phyloP scores from a whole-genome alignment of 1,140 invertebrate genomes.

The Saccostrea glomerata region DNA sequence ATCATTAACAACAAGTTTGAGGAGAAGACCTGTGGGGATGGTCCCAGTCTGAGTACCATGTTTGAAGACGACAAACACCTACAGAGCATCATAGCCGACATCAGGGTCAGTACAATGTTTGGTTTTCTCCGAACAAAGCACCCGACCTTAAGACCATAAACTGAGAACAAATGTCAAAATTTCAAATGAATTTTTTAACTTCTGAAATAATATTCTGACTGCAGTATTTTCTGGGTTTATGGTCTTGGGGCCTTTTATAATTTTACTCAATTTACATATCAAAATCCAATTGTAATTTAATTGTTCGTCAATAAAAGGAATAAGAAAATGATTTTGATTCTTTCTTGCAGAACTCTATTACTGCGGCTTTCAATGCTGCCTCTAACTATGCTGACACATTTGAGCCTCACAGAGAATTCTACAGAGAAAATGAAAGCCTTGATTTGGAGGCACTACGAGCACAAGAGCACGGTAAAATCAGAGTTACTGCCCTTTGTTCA shows the following conservation, averaged over 20 bases:
- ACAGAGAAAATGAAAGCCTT: slow-evolving; percentile 84
- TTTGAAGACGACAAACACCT: slow-evolving; percentile 84
- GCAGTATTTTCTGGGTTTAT: not conserved
- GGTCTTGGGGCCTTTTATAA: too few relatives aligned
- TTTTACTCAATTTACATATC: too few relatives aligned
- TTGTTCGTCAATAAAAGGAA: too few relatives aligned
- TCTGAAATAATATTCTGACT: too few relatives aligned
- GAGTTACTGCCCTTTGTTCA: not conserved
- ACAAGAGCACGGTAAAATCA: slow-evolving; percentile 74
- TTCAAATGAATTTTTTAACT: too few relatives aligned
- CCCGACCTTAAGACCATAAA: too few relatives aligned
- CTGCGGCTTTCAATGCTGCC: slow-evolving; percentile 83
- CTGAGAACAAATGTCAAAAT: too few relatives aligned
- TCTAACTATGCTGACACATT: slow-evolving; percentile 85
- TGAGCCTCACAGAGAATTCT: slow-evolving; percentile 84
- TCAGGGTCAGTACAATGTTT: slow-evolving; percentile 66
- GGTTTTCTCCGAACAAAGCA: not conserved
- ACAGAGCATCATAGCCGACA: slow-evolving; percentile 79
- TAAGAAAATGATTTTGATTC: not conserved
- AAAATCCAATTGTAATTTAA: too few relatives aligned
- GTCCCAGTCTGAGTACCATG: slow-evolving; percentile 84
- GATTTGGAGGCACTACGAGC: slow-evolving; percentile 81
- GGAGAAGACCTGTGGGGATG: slow-evolving; percentile 84
- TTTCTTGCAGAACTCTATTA: slow-evolving; percentile 79
- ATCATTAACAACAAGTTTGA: slow-evolving; percentile 87